Conservation (phyloP, 2,113 vertebrate species). For the Phainopepla nitens region DNA sequence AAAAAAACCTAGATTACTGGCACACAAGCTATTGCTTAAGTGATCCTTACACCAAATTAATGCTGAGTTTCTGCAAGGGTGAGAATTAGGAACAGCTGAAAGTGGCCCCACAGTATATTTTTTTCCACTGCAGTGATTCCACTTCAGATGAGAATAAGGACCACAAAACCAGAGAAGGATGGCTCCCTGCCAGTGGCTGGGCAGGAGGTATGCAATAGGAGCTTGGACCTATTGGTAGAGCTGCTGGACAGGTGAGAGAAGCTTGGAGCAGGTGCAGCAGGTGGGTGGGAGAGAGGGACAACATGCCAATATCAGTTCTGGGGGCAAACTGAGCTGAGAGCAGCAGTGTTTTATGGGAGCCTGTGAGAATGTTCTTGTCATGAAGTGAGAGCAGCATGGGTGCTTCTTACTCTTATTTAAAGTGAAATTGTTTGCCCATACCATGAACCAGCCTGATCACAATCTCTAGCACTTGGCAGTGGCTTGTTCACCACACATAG, state of each 20-base stretch:
- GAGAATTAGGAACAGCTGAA: neutral
- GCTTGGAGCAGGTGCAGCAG: neutral
- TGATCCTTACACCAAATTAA: neutral
- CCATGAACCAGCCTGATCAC: neutral
- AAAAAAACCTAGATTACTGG: neutral
- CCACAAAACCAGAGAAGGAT: neutral
- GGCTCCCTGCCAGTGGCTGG: neutral
- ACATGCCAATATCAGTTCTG: neutral
- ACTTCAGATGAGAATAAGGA: neutral
- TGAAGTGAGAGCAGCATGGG: neutral
- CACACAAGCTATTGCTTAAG: neutral
- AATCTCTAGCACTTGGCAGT: neutral
- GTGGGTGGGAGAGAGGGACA: neutral
- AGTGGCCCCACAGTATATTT: neutral
- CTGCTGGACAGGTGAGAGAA: neutral
- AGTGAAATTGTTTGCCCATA: neutral
- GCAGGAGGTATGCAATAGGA: neutral
- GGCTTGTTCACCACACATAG: neutral
- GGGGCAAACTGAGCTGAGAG: neutral
- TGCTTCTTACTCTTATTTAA: neutral
- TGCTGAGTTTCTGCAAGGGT: neutral
- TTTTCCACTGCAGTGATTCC: neutral
- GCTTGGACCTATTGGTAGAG: neutral
- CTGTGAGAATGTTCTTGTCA: neutral
- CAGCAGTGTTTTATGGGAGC: accelerated